Base-by-base conservation (phyloP, 2,888 invertebrate genomes). In the Melanostoma scalare region DNA sequence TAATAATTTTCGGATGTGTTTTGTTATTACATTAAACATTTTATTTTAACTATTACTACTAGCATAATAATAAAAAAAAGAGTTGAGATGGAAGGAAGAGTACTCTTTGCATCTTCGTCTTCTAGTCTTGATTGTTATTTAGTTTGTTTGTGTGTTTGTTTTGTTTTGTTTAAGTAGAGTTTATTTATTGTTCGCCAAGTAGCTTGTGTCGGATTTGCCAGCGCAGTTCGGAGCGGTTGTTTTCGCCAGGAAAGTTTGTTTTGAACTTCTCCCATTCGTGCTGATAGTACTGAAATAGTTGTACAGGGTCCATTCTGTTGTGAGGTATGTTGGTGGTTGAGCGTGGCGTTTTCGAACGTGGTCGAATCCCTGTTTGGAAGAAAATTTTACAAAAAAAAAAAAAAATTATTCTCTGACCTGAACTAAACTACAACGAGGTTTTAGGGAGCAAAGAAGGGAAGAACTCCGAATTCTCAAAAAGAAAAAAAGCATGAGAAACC, bases 271-370 rank as follows among this genome's bases (percentile, higher is more conserved):
- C 93, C 96, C 96, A 96, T 87, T 94, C 92, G 40, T 93, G 92
- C 86, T 94, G 94, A 88, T 96, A 96, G 87, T 95, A 94, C 86
- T 96, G 96, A 88, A 96, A 96, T 20, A 96, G 90, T 20, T 94
- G 92, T 0, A 96, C 96, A 20, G 96, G 96, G 89, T 96, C 96
- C 86, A 81, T 88, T 30, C 48, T 55, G 6, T 20, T 56, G 36
- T 60, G 53, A 10, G 46, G 87, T 84, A 53, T 8, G 42, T 71
- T 72, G 38, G 86, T 79, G 55, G 86, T 87, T 20, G 76, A 36
- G 30, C 81, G 84, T n/a, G 86, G 82, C 61, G 86, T 87, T 3
- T 87, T 86, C 0, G 85, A 82, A 67, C 80, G 85, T 8, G 85
- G 78, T 9, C 86, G 86, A 63, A 86, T 81, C 77, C 85, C 89